Evolutionary conservation across 2,113 vertebrate genomes (phyloP).

Genomic region (Corydoras sp.): DNA sequence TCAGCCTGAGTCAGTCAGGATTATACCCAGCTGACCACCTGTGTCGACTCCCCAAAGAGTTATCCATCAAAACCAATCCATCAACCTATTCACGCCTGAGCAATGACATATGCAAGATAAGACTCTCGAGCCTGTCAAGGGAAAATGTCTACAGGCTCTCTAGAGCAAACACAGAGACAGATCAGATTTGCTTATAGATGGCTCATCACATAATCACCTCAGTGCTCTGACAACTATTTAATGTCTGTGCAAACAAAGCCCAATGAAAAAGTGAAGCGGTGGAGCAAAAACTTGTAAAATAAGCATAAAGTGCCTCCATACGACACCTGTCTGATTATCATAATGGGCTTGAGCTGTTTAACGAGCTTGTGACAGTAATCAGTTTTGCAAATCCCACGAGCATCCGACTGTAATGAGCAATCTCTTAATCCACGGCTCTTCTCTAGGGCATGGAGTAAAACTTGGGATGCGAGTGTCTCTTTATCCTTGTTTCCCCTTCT

Average conservation of each 20-base stretch:
- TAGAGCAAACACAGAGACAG: conserved; percentile 43
- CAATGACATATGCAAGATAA: too few species aligned
- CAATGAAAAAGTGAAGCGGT: neutral
- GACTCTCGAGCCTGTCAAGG: conserved; percentile 44
- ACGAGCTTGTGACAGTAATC: conserved; percentile 49
- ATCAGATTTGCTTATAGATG: neutral
- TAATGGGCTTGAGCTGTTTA: conserved; percentile 67
- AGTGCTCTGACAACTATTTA: conserved; percentile 46
- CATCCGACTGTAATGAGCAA: conserved; percentile 48
- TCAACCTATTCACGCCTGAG: neutral
- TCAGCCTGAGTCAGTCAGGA: too few species aligned
- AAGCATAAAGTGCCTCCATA: conserved; percentile 41
- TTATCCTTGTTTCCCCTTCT: conserved; percentile 7
- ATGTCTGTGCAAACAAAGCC: conserved; percentile 46
- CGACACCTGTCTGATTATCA: conserved; percentile 58
- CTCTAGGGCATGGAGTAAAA: conserved; percentile 18
- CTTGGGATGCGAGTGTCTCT: conserved; percentile 9
- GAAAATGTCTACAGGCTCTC: conserved; percentile 57
- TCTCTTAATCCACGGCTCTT: conserved; percentile 55
- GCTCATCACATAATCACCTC: conserved; percentile 1
- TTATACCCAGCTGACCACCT: neutral
- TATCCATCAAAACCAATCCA: neutral
- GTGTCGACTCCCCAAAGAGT: neutral
- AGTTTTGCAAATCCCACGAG: conserved; percentile 38
- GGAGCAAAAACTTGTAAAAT: conserved; percentile 38